Percentiles rank a stretch among this genome's conserved stretches.
These are phyloP conservation scores for Miltochrista miniata DNA, from an alignment of 2,888 invertebrate genomes.

Conservation along the genomic window DNA sequence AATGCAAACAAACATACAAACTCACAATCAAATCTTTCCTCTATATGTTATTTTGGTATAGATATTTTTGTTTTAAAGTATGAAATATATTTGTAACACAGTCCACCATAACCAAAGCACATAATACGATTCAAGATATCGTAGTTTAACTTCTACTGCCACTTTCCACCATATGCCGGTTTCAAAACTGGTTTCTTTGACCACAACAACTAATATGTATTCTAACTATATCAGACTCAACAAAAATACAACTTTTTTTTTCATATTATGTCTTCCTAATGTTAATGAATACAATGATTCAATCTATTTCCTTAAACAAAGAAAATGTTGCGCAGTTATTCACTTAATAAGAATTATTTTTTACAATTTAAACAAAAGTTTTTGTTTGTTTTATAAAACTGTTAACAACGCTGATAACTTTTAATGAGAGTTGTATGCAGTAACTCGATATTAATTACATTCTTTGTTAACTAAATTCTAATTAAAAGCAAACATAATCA, in stretches of 20 bases:
- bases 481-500: too few species aligned
- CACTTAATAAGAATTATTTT: not conserved
- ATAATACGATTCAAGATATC: slow-evolving; percentile 18
- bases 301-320: not conserved
- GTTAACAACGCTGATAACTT: too few species aligned
- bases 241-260: slow-evolving; percentile 23
- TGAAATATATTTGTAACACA: slow-evolving; percentile 8
- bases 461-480: too few species aligned
- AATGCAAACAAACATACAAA: too few species aligned
- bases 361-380: not conserved
- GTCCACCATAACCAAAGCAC: too few species aligned
- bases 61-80: too few species aligned
- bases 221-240: slow-evolving; percentile 24
- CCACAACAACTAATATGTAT: slow-evolving; percentile 23
- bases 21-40: too few species aligned
- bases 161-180: slow-evolving; percentile 66
- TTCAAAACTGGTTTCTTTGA: slow-evolving; percentile 52
- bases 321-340: not conserved
- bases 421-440: too few species aligned
- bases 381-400: not conserved
- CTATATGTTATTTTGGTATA: too few species aligned
- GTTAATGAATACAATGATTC: slow-evolving; percentile 15
- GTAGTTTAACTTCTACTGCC: slow-evolving; percentile 42
- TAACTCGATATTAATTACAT: too few species aligned
- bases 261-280: slow-evolving; percentile 25